Percentiles rank a stretch among this genome's conserved stretches.
These are phyloP conservation scores for Platyrinchus mystaceus DNA, from an alignment of 2,797 vertebrate genomes.

Conservation along the genomic window DNA sequence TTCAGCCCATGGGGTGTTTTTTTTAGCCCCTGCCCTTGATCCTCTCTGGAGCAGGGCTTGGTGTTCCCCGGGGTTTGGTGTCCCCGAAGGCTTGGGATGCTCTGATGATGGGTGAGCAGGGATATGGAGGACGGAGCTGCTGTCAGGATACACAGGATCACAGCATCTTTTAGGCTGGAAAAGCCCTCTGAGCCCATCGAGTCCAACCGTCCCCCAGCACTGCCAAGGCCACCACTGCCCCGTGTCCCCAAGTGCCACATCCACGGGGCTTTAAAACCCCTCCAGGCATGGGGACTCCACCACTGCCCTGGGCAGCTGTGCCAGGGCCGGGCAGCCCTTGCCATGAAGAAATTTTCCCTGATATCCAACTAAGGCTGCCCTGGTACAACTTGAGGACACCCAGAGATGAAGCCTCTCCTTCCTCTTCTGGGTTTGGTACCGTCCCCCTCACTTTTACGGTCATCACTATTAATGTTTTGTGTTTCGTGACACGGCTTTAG, in stretches of 20 bases:
- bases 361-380: neutral
- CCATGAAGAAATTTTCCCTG: neutral
- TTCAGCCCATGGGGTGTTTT: fast-evolving
- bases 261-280: neutral
- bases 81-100: neutral
- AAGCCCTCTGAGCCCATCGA: neutral
- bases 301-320: neutral
- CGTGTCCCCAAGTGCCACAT: neutral
- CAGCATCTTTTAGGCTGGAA: neutral
- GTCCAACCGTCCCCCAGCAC: neutral
- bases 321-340: neutral
- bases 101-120: fast-evolving
- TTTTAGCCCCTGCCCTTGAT: neutral
- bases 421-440: fast-evolving
- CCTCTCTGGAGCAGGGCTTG: neutral
- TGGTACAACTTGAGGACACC: neutral
- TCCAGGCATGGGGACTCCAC: neutral
- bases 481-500: fast-evolving
- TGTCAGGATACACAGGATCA: neutral
- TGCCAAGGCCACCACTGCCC: neutral
- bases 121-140: fast-evolving
- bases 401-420: fast-evolving
- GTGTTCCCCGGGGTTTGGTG: neutral
- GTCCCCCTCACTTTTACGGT: fast-evolving
- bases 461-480: fast-evolving